Base-by-base conservation (phyloP, 2,113 vertebrate species). In the Clinocottus analis region DNA sequence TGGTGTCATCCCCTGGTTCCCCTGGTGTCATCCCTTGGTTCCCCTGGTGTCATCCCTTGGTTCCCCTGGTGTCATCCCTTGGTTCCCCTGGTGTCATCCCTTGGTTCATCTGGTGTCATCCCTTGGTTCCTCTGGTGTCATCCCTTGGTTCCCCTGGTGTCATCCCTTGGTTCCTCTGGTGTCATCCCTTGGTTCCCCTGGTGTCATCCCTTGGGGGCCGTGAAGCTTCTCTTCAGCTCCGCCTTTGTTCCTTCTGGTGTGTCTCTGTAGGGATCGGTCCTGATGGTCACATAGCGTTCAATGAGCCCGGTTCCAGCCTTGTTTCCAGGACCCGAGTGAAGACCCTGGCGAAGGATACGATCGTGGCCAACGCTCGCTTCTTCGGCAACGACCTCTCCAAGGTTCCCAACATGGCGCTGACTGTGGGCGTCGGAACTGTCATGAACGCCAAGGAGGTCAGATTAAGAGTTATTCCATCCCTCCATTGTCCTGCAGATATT, bases 381-480 rank as follows among this genome's bases (percentile, higher is more conserved):
- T 99, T 99, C n/a, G 93, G 96, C 8, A 96, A 96, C 0, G 94
- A 99, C 84, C 95, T 99, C 5, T 94, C 96, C 82, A 97, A 96
- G 91, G 98, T 99, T 58, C 98, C 98, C 70, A 98, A 96, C 10
- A 98, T 99, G 98, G 97, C 98, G 55, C 80, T 99, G 75, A 99
- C 98, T 0, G 98, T 99, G 0, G 98, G 98, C 0, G 97, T 99
- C 0, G 98, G 97, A 75, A 99, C 98, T 1, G 97, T 99, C 71
- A 99, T 99, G 98, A 96, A 97, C 19, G 96, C 98, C 72, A 96
- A 94, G 91, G 97, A 99, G 97, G 98, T 99, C 77, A 94, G 94
- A 41, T 13, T 45, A 11, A 39, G 16, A 59, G 11, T 41, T 10
- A 0, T 41, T 55, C 12, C 16, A 35, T 61, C 64, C 25, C 31